Base-by-base conservation (phyloP, 2,797 vertebrate species). In the Danio albolineatus region DNA sequence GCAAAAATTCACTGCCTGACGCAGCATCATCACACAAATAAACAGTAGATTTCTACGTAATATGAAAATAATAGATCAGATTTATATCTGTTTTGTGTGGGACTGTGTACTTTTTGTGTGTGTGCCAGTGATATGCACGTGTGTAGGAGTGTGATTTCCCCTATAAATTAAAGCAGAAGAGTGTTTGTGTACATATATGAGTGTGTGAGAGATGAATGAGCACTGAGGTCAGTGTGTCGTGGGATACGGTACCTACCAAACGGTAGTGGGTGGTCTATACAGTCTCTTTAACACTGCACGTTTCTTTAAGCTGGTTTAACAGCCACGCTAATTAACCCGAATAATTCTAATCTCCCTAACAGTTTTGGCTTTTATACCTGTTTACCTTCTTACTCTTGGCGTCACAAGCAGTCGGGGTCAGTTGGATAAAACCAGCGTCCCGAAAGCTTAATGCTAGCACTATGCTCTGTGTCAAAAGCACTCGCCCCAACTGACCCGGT, bases 161-260 rank as follows among this genome's bases (percentile, higher is more conserved):
- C 28, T 19, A 64, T 73, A 46, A 41, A 72, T 39, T 81, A 36
- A 78, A 54, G 38, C 21, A 36, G 21, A 59, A 10, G 56, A 74
- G n/a, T 56, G 57, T 80, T 61, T 62, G 75, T 71, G 28, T 78
- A 60, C 21, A 48, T 48, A 10, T 74, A 43, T n/a, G 28, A 13
- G 49, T 54, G n/a, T 75, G 44, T 46, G 62, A 72, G 44, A 69
- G 43, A 82, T 81, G 44, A 76, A 83, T 84, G n/a, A 75, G 56
- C 60, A 54, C n/a, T 36, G 82, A 82, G 80, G 80, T 76, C 77
- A 82, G 60, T 73, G 75, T 80, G 83, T 64, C 78, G 16, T 86
- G 82, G 80, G 64, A 78, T 80, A 78, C 19, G 53, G 60, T 76
- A 71, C 69, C 28, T 53, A 71, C 70, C 56, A 44, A 66, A 70